Conservation (phyloP, 2,888 invertebrate genomes). For the Artemia sinica region DNA sequence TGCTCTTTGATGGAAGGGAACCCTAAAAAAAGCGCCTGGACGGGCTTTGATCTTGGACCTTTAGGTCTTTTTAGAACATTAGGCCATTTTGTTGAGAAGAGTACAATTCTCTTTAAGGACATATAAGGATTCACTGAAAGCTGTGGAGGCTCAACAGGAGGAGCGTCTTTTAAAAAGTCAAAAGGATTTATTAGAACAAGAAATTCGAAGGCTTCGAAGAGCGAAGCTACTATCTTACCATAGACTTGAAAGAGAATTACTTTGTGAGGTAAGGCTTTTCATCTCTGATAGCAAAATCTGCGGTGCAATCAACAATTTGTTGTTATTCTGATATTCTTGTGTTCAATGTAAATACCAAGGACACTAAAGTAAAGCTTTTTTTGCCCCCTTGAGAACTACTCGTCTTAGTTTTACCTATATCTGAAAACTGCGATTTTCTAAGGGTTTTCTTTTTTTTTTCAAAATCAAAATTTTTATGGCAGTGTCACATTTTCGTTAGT, state of each 20-base stretch:
- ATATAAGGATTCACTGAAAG: slow-evolving; percentile 77
- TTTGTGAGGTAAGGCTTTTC: slow-evolving; percentile 51
- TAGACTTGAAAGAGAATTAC: slow-evolving; percentile 71
- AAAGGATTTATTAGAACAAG: slow-evolving; percentile 74
- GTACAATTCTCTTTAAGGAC: slow-evolving; percentile 36
- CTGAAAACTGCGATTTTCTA: too few species aligned
- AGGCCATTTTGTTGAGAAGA: too few species aligned
- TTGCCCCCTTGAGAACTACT: neutral
- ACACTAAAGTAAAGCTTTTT: neutral
- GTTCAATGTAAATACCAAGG: too few species aligned
- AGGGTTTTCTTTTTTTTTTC: neutral
- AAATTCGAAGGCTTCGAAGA: slow-evolving; percentile 77
- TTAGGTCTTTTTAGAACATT: too few species aligned
- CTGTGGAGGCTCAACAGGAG: slow-evolving; percentile 77
- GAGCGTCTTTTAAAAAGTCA: slow-evolving; percentile 69
- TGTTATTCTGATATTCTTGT: too few species aligned
- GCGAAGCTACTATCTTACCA: slow-evolving; percentile 71
- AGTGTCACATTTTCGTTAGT: neutral
- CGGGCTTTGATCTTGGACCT: too few species aligned
- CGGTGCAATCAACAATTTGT: neutral
- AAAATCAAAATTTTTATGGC: neutral
- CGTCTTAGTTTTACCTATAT: slow-evolving; percentile 12
- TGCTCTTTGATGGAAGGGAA: too few species aligned
- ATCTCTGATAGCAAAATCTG: neutral
- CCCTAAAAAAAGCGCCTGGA: too few species aligned